A percentile compares a stretch with the other conserved stretches of the same genome.
These are phyloP conservation scores for Oryzias dopingdopingensis DNA, from an alignment of 2,797 vertebrate species.

Conservation along the genomic window DNA sequence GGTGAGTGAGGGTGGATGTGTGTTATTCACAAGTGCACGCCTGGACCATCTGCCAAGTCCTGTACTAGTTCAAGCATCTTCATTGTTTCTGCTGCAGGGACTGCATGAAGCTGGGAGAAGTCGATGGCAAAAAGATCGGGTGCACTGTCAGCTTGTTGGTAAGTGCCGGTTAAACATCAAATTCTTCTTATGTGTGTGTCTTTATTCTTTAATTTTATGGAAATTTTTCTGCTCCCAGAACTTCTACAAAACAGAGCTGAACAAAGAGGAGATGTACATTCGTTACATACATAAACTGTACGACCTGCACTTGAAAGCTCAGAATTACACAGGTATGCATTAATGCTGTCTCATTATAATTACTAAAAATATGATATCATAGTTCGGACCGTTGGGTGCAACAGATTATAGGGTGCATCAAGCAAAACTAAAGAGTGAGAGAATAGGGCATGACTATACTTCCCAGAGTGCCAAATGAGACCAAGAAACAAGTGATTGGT, in stretches of 20 bases:
- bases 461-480: too few relatives aligned
- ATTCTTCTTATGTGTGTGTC: fast-evolving
- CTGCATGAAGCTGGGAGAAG: constrained; percentile 98
- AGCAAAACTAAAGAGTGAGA: too few relatives aligned
- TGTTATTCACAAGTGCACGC: background rate
- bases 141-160: constrained; percentile 98
- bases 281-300: constrained; percentile 99
- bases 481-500: too few relatives aligned
- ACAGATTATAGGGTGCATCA: too few relatives aligned
- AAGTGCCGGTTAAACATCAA: constrained; percentile 54
- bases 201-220: background rate
- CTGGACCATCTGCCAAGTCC: background rate
- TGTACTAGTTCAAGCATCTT: too few relatives aligned
- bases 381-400: too few relatives aligned
- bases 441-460: too few relatives aligned
- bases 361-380: too few relatives aligned
- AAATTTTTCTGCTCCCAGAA: constrained; percentile 78
- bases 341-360: background rate
- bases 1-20: constrained; percentile 65
- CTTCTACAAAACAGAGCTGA: constrained; percentile 98
- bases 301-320: constrained; percentile 96
- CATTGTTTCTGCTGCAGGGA: constrained; percentile 77
- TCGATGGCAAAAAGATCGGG: constrained; percentile 98
- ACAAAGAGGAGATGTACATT: constrained; percentile 99
- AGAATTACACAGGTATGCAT: constrained; percentile 94